Base-by-base conservation (phyloP, 2,113 vertebrate genomes). In the Hippocampus guttulatus region DNA sequence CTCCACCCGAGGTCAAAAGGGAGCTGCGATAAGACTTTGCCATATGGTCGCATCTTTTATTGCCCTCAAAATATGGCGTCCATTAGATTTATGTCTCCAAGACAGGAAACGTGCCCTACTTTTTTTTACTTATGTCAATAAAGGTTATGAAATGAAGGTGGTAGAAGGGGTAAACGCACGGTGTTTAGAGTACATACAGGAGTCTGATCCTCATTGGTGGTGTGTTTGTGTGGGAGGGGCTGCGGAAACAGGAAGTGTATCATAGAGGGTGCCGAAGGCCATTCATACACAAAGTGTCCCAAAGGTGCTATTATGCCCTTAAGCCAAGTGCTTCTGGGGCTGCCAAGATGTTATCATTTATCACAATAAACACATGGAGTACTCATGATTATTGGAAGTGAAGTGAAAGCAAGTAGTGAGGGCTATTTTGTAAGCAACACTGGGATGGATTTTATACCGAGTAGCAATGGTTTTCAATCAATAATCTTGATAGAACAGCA, bases 241-340 rank as follows among this genome's bases (percentile, higher is more conserved):
- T 38, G 55, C 3, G 11, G 81, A 88, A 90, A 90, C 89, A 91
- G 84, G 89, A 55, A 55, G 52, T 55, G 21, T 55, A 55, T 55
- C 8, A 51, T 20, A 18, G 49, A 51, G 6, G 49, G 49, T 51
- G 52, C 51, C 51, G 7, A n/a, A 21, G 51, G 51, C 51, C 51
- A n/a, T 52, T 21, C 20, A 9, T 52, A 52, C 51, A 52, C 8
- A 5, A 52, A 52, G 51, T 52, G 18, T 21, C 20, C 51, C 51
- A 21, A 52, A 52, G 51, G 18, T 52, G 51, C 51, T 52, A 21
- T 52, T 52, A 21, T 8, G 12, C 8, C 18, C 51, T 52, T 8
- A 52, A n/a, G 51, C 51, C 51, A 21, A 52, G 47, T 18, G 14
- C 16, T 49, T 15, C 43, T 45, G 3, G 47, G 14, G 47, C 16